Conservation (phyloP, 2,888 invertebrate species). For the Tribolium freemani region DNA sequence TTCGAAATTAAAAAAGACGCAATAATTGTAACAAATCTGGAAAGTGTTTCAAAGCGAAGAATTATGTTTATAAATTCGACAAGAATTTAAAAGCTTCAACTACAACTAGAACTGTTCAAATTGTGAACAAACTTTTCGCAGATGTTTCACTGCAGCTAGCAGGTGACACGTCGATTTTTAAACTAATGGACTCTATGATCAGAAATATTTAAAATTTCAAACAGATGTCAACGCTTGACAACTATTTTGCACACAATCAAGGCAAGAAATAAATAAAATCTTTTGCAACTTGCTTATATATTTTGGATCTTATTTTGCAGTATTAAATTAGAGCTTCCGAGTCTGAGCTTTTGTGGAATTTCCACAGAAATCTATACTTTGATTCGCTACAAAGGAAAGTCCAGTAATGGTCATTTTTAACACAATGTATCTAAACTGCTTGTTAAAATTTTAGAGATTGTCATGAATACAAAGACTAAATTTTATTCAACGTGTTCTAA, state of each 20-base stretch:
- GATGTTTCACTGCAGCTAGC: conserved; percentile 28
- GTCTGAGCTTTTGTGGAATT: conserved; percentile 10
- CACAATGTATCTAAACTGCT: not conserved
- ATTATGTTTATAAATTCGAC: conserved; percentile 39
- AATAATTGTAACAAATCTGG: conserved; percentile 10
- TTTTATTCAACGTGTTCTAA: not conserved
- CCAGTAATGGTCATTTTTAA: not conserved
- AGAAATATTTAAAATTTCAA: conserved; percentile 1
- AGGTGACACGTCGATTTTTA: conserved; percentile 33
- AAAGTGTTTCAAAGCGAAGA: conserved; percentile 14
- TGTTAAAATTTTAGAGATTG: not conserved
- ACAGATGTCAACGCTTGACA: not conserved
- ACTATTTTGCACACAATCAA: not conserved
- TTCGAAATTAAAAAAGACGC: conserved; percentile 11
- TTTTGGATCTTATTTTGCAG: not conserved
- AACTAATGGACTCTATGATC: not conserved
- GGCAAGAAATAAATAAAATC: not conserved
- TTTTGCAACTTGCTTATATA: not conserved
- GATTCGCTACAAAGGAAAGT: not conserved
- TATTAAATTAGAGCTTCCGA: conserved; percentile 16
- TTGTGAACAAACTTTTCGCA: conserved; percentile 35
- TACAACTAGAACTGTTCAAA: conserved; percentile 28
- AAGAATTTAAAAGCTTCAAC: conserved; percentile 36
- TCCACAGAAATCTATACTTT: conserved; percentile 6
- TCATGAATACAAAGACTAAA: not conserved